Conservation (phyloP, 2,888 invertebrate species). For the Amblyjoppa proteus region DNA sequence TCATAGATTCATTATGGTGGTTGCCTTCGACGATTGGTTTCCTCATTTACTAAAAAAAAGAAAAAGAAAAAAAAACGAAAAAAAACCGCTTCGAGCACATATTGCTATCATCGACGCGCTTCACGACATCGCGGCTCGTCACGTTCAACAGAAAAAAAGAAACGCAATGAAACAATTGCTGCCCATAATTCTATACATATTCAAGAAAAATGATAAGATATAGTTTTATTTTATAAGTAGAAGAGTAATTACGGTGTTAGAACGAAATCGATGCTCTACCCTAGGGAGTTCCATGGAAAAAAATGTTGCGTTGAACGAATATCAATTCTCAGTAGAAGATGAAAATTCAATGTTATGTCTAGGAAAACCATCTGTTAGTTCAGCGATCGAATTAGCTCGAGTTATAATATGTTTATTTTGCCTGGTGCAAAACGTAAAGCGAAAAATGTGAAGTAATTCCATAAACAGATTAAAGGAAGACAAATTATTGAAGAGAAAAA, state of each 20-base stretch:
- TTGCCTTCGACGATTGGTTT: constrained; percentile 49
- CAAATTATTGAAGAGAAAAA: constrained; percentile 7
- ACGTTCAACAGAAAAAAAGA: constrained; percentile 13
- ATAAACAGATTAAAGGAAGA: not conserved
- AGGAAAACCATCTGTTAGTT: constrained; percentile 24
- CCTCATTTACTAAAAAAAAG: constrained; percentile 15
- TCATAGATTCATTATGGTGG: constrained; percentile 39
- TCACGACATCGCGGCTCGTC: constrained; percentile 36
- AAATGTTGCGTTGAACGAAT: constrained; percentile 13
- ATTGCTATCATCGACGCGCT: constrained; percentile 22
- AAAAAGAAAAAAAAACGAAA: not conserved
- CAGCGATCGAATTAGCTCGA: constrained; percentile 40
- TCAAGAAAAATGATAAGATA: constrained; percentile 23
- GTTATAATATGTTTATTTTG: constrained; percentile 36
- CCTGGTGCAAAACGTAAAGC: constrained; percentile 25
- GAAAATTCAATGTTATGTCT: constrained; percentile 46
- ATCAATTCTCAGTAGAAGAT: constrained; percentile 36
- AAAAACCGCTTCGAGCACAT: constrained; percentile 24
- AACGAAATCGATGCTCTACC: constrained; percentile 8
- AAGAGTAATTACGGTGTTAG: constrained; percentile 16
- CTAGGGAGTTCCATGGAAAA: constrained; percentile 16
- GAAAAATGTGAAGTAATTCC: constrained; percentile 12
- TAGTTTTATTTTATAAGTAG: constrained; percentile 48
- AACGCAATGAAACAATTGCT: constrained; percentile 25
- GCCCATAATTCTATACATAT: constrained; percentile 45